Conservation (phyloP, 2,888 invertebrate species). For the Conchocele bisecta region DNA sequence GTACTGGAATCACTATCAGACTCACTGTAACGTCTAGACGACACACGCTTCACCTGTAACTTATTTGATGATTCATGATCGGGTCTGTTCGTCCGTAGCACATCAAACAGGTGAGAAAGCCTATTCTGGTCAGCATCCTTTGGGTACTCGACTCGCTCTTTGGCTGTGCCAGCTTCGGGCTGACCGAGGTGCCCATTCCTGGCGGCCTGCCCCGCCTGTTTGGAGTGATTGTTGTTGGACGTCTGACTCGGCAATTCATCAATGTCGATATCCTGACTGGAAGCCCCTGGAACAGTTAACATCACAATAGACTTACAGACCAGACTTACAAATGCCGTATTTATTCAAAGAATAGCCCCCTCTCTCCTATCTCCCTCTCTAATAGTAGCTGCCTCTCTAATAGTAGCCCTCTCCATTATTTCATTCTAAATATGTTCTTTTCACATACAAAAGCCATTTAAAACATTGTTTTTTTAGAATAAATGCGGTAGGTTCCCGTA, state of each 20-base stretch:
- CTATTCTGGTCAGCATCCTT: constrained; percentile 70
- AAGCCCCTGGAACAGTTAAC: constrained; percentile 40
- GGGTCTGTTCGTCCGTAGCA: constrained; percentile 55
- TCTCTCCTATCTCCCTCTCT: too few species aligned
- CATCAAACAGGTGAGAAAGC: constrained; percentile 66
- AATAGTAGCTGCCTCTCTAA: too few species aligned
- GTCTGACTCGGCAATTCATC: constrained; percentile 24
- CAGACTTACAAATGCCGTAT: too few species aligned
- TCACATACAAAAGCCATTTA: too few species aligned
- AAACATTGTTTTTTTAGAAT: too few species aligned
- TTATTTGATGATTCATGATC: constrained; percentile 32
- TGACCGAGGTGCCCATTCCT: constrained; percentile 43
- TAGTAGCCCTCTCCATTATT: too few species aligned
- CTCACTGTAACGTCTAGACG: constrained; percentile 57
- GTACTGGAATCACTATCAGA: constrained; percentile 65
- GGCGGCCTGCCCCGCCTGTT: constrained; percentile 22
- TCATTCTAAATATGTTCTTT: too few species aligned
- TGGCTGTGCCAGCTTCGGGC: too few species aligned
- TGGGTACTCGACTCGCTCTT: constrained; percentile 64
- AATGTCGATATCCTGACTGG: constrained; percentile 49
- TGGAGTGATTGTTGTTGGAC: constrained; percentile 26
- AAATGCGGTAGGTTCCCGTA: too few species aligned
- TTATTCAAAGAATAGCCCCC: too few species aligned
- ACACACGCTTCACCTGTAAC: constrained; percentile 48
- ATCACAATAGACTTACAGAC: background rate